Conservation (phyloP, 2,888 invertebrate genomes). For the Monopis laevigella region DNA sequence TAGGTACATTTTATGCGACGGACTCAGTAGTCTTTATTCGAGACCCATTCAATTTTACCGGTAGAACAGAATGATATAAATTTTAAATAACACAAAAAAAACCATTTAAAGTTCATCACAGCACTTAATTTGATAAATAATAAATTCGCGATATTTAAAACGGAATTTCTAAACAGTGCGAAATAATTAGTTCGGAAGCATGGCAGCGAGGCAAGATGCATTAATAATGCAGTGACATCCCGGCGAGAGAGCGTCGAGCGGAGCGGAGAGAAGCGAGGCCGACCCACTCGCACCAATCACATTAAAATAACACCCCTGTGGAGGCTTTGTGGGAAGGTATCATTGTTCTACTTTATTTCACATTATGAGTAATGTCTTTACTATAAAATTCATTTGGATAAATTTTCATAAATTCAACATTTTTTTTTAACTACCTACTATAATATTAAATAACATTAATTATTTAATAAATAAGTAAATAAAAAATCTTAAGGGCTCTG, state of each 20-base stretch:
- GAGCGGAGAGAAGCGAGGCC: constrained; percentile 2
- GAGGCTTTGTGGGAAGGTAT: constrained; percentile 9
- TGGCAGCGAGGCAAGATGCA: constrained; percentile 29
- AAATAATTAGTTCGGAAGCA: constrained; percentile 55
- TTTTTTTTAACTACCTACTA: too few relatives aligned
- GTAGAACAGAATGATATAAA: too few relatives aligned
- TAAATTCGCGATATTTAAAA: constrained; percentile 21
- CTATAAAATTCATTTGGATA: too few relatives aligned
- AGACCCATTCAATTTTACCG: too few relatives aligned
- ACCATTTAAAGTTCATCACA: neutral
- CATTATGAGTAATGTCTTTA: too few relatives aligned
- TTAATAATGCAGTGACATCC: constrained; percentile 55
- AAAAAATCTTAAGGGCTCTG: too few relatives aligned
- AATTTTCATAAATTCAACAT: too few relatives aligned
- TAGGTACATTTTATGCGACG: too few relatives aligned
- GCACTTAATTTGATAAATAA: constrained; percentile 5
- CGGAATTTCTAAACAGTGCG: constrained; percentile 54
- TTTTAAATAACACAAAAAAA: neutral
- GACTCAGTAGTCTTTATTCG: too few relatives aligned
- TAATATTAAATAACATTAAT: too few relatives aligned
- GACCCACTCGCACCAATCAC: constrained; percentile 13
- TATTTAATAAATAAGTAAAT: too few relatives aligned
- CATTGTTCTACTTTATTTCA: constrained; percentile 10
- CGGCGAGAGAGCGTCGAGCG: constrained; percentile 28
- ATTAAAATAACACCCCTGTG: constrained; percentile 13